Evolutionary conservation across 2,888 invertebrate genomes (phyloP).

Genomic region (Eristalinus sepulchralis): DNA sequence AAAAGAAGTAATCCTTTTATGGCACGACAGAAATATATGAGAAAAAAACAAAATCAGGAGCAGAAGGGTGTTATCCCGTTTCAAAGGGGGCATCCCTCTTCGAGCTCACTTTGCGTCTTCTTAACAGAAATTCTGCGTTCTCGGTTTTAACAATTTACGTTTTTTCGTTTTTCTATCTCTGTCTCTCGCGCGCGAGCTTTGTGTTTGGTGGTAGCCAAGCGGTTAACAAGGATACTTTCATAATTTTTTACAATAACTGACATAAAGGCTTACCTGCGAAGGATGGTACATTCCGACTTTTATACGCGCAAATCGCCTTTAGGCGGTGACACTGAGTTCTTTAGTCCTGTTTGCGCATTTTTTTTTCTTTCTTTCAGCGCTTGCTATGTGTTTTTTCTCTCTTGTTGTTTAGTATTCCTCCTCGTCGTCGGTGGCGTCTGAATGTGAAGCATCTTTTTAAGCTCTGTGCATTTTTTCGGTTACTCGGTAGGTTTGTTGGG

Average conservation of each 20-base stretch:
- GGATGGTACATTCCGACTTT: slow-evolving; percentile 63
- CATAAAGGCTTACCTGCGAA: slow-evolving; percentile 71
- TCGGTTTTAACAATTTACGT: slow-evolving; percentile 39
- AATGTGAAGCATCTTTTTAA: slow-evolving; percentile 70
- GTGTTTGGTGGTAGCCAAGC: slow-evolving; percentile 62
- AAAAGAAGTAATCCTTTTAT: slow-evolving; percentile 61
- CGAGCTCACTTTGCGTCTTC: slow-evolving; percentile 48
- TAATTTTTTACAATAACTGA: slow-evolving; percentile 70
- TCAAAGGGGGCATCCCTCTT: slow-evolving; percentile 60
- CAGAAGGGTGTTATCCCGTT: slow-evolving; percentile 46
- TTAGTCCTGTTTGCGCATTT: slow-evolving; percentile 62
- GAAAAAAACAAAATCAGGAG: slow-evolving; percentile 7
- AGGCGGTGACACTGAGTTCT: slow-evolving; percentile 70
- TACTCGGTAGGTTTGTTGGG: slow-evolving; percentile 59
- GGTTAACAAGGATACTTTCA: slow-evolving; percentile 71
- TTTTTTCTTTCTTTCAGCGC: slow-evolving; percentile 23
- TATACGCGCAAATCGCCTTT: slow-evolving; percentile 70
- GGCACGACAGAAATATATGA: not conserved
- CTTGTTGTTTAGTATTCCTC: slow-evolving; percentile 22
- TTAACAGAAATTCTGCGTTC: slow-evolving; percentile 63
- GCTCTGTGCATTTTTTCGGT: slow-evolving; percentile 67
- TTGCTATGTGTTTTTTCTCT: slow-evolving; percentile 15
- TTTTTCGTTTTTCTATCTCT: slow-evolving; percentile 37
- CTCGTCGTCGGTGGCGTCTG: slow-evolving; percentile 41
- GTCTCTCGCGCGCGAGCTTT: not conserved